A percentile compares a stretch with the other conserved stretches of the same genome.
These are phyloP conservation scores for Austrofundulus limnaeus DNA, from an alignment of 2,113 vertebrate genomes.

Conservation along the genomic window DNA sequence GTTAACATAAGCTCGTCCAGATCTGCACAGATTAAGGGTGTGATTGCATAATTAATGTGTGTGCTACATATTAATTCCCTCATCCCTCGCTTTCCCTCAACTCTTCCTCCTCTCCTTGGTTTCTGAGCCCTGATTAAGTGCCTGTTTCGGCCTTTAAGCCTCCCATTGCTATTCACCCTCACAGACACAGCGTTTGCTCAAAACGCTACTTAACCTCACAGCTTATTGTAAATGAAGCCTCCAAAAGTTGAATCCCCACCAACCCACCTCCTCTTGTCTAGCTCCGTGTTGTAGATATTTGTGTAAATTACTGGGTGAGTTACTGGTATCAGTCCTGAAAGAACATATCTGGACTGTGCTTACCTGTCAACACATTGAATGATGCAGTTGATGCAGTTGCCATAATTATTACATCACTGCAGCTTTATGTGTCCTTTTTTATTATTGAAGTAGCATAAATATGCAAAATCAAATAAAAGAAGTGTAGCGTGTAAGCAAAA, in stretches of 20 bases:
- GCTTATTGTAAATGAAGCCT: constrained; percentile 77
- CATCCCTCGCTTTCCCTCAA: constrained; percentile 69
- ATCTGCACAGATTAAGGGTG: constrained; percentile 92
- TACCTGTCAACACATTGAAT: not conserved
- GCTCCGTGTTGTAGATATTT: constrained; percentile 14
- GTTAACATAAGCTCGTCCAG: constrained; percentile 98
- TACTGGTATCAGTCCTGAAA: not conserved
- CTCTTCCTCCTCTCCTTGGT: constrained; percentile 74
- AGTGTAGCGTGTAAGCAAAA: too few species aligned
- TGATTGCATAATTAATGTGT: constrained; percentile 94
- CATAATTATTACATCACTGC: too few species aligned
- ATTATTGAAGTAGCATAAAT: not conserved
- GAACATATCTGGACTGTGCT: not conserved
- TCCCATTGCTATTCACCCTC: constrained; percentile 80
- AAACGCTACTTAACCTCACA: constrained; percentile 81
- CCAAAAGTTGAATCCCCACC: constrained; percentile 67
- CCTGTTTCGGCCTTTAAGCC: constrained; percentile 76
- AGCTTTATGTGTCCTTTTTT: too few species aligned
- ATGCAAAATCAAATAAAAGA: not conserved
- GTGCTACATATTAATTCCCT: constrained; percentile 88
- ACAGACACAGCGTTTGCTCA: constrained; percentile 76
- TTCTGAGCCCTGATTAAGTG: constrained; percentile 80
- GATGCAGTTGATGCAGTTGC: not conserved
- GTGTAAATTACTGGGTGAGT: constrained; percentile 5
- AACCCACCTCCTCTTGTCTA: constrained; percentile 37